Conservation (phyloP, 2,113 vertebrate genomes). For the Piprites chloris region DNA sequence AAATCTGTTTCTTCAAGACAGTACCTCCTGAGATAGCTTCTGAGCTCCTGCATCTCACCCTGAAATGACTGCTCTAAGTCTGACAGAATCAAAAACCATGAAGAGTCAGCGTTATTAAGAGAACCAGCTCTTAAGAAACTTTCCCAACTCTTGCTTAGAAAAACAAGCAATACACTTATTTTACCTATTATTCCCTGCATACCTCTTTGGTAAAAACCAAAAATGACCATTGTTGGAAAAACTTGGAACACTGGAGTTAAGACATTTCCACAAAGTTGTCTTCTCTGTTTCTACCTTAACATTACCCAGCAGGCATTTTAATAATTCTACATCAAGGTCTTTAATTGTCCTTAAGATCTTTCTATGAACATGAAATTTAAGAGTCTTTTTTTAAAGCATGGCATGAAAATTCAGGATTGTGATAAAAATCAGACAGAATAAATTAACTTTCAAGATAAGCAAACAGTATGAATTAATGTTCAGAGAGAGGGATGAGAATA, state of each 20-base stretch:
- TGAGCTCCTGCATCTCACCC: neutral
- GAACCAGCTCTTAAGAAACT: constrained; percentile 16
- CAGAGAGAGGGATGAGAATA: neutral
- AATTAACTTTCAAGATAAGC: neutral
- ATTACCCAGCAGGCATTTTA: neutral
- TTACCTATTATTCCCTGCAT: neutral
- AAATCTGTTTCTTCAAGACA: neutral
- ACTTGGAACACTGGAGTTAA: neutral
- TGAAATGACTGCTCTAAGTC: neutral
- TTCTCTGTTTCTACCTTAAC: neutral
- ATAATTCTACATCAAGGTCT: neutral
- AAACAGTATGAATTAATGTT: neutral
- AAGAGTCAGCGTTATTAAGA: neutral
- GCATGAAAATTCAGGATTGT: neutral
- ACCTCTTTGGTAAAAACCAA: constrained; percentile 9
- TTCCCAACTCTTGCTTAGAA: neutral
- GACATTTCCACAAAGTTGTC: neutral
- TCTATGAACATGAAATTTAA: neutral
- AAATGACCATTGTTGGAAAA: neutral
- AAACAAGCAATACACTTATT: neutral
- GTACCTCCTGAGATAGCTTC: neutral
- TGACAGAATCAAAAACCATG: neutral
- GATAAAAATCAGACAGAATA: neutral
- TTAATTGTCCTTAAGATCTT: neutral
- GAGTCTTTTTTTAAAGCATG: neutral